Conservation (phyloP, 2,888 invertebrate species). For the Tenthredo distinguenda region DNA sequence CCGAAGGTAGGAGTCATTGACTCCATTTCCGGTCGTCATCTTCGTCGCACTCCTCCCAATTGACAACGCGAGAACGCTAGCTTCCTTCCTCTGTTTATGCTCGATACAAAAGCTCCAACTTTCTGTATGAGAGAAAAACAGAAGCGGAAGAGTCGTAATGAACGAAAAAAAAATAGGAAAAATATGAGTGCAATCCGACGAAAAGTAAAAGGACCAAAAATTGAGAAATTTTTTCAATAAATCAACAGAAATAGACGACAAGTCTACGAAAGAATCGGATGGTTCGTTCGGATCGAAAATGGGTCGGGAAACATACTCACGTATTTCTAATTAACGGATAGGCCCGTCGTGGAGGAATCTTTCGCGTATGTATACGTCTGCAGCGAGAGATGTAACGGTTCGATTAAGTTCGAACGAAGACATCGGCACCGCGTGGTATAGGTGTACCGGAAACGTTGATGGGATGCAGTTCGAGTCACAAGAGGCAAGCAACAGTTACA, state of each 20-base stretch:
- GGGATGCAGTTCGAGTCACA: slow-evolving; percentile 54
- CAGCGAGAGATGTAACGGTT: slow-evolving; percentile 31
- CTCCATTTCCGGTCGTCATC: slow-evolving; percentile 72
- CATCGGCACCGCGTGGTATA: slow-evolving; percentile 3
- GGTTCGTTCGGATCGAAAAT: neutral
- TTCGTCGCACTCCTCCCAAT: slow-evolving; percentile 64
- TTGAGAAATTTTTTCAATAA: neutral
- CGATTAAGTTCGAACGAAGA: slow-evolving; percentile 38
- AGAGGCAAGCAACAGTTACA: slow-evolving; percentile 14
- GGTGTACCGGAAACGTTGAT: slow-evolving; percentile 50
- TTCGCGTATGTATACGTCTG: neutral
- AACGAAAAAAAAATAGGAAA: neutral
- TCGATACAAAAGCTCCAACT: neutral
- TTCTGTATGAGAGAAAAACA: neutral
- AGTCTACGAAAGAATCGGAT: neutral
- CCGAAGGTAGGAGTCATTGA: slow-evolving; percentile 69
- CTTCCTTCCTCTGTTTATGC: neutral
- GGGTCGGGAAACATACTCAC: neutral
- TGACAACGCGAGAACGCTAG: neutral
- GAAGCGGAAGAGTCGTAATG: neutral
- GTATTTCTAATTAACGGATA: slow-evolving; percentile 32
- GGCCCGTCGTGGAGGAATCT: neutral
- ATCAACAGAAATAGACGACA: neutral
- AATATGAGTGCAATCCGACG: neutral
- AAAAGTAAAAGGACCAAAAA: neutral